Evolutionary conservation across 2,888 invertebrate genomes (phyloP).

Genomic region (Meandrusa payeni): DNA sequence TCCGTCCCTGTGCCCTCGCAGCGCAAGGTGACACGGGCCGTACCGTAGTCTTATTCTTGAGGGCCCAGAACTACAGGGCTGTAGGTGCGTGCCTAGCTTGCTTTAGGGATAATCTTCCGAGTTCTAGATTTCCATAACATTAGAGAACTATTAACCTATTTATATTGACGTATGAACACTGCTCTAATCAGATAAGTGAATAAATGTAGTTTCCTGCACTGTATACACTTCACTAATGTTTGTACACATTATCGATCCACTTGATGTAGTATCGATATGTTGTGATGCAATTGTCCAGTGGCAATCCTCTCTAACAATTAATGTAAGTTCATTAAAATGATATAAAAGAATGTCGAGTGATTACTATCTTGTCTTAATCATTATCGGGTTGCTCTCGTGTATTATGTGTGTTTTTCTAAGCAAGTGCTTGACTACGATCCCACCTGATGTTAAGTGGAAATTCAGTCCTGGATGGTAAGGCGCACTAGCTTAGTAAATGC

Average conservation of each 20-base stretch:
- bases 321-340: constrained; percentile 18
- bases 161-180: constrained; percentile 22
- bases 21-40: too few relatives aligned
- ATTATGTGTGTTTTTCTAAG: background rate
- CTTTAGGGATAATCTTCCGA: too few relatives aligned
- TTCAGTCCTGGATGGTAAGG: too few relatives aligned
- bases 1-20: too few relatives aligned
- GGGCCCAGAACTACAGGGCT: too few relatives aligned
- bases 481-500: too few relatives aligned
- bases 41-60: too few relatives aligned
- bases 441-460: too few relatives aligned
- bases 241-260: constrained; percentile 37
- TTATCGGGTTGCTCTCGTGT: background rate
- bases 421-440: too few relatives aligned
- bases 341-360: constrained; percentile 20
- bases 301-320: constrained; percentile 20
- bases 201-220: constrained; percentile 41
- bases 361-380: constrained; percentile 14
- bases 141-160: constrained; percentile 12
- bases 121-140: too few relatives aligned
- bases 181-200: constrained; percentile 49
- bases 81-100: too few relatives aligned
- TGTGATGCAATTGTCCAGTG: constrained; percentile 29
- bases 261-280: constrained; percentile 29
- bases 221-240: constrained; percentile 33